Conservation (phyloP, 2,888 invertebrate species). For the Sinopyrophorus schimmeli region DNA sequence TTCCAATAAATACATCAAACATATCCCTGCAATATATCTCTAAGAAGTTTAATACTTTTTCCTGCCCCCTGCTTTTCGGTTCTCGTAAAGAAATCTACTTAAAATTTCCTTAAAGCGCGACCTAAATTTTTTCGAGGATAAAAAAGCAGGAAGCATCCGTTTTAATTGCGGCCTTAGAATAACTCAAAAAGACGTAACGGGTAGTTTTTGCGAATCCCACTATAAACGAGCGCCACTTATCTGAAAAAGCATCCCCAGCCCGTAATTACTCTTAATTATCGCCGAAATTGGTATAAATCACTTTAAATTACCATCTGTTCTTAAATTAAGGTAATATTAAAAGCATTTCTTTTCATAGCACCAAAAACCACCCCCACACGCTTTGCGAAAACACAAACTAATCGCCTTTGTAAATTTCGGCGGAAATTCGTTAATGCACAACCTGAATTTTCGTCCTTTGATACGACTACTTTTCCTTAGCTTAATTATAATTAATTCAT, state of each 20-base stretch:
- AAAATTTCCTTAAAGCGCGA: too few species aligned
- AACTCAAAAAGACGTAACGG: too few species aligned
- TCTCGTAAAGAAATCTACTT: too few species aligned
- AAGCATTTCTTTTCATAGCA: constrained; percentile 25
- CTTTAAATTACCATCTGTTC: constrained; percentile 31
- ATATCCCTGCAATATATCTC: constrained; percentile 28
- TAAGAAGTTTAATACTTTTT: constrained; percentile 24
- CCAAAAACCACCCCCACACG: constrained; percentile 13
- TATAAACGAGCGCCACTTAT: constrained; percentile 34
- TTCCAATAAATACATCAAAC: constrained; percentile 29
- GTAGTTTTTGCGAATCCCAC: constrained; percentile 4
- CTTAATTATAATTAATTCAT: too few species aligned
- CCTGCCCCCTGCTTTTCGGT: constrained; percentile 17
- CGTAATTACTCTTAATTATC: constrained; percentile 43
- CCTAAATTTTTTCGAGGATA: too few species aligned
- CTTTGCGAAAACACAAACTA: constrained; percentile 14
- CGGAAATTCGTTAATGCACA: constrained; percentile 26
- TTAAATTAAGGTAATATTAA: constrained; percentile 27
- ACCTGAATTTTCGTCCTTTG: too few species aligned
- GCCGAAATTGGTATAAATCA: constrained; percentile 43
- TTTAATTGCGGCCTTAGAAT: too few species aligned
- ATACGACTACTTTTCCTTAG: too few species aligned
- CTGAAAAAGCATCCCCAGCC: constrained; percentile 34
- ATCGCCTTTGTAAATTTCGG: constrained; percentile 18
- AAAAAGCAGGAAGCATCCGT: too few species aligned